Percentiles rank a stretch among this genome's conserved stretches.
These are phyloP conservation scores for Actinia equina DNA, from an alignment of 64 coral and sea anemone species.

Conservation along the genomic window DNA sequence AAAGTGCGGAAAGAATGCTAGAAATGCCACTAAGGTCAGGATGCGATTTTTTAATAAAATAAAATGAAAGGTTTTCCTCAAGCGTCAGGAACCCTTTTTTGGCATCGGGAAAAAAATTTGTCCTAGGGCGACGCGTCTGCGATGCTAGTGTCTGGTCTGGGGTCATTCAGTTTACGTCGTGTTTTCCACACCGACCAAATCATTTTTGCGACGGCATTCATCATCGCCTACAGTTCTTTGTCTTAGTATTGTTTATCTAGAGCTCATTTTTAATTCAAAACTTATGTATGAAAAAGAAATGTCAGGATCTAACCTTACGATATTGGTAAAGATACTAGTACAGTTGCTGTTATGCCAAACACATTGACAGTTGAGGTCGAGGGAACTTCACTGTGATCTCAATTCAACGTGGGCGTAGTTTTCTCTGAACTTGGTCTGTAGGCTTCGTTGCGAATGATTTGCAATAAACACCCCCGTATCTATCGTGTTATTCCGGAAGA, in stretches of 20 bases:
- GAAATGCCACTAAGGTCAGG: neutral
- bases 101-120: neutral
- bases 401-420: neutral
- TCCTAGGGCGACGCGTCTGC: neutral
- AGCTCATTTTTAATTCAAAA: neutral
- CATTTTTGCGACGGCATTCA: neutral
- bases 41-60: neutral
- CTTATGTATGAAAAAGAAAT: neutral
- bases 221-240: neutral
- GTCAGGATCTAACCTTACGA: neutral
- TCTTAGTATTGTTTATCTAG: neutral
- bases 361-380: constrained; percentile 5
- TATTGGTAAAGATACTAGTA: neutral
- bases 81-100: neutral
- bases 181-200: neutral
- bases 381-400: neutral
- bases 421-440: neutral
- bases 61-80: neutral
- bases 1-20: neutral
- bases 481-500: neutral
- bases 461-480: neutral
- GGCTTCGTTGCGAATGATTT: neutral
- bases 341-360: neutral
- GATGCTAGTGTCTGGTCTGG: neutral
- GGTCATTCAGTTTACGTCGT: neutral